These are phyloP conservation scores for Cryptotis parvus DNA, from an alignment of 2,113 vertebrate genomes.

Conservation along the genomic window DNA sequence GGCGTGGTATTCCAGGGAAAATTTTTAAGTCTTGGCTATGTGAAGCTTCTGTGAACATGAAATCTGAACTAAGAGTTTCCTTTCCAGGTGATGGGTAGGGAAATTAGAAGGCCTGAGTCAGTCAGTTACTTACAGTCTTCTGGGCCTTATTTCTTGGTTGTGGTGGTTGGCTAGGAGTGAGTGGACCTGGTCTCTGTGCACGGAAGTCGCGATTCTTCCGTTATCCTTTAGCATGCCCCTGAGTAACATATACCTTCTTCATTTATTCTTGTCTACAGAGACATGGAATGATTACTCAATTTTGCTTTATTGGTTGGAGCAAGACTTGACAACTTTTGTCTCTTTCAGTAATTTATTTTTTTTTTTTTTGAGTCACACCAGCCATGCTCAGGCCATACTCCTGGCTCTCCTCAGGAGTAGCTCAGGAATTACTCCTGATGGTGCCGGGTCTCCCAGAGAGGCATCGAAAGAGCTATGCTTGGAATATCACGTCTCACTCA, in stretches of 20 bases:
- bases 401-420: no score
- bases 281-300: not conserved
- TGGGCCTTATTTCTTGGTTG: slow-evolving; percentile 5
- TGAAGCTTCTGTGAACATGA: not conserved
- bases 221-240: not conserved
- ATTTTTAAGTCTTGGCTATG: not conserved
- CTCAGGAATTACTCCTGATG: no score
- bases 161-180: not conserved
- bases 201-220: slow-evolving; percentile 12
- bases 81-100: not conserved
- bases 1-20: no score
- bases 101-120: not conserved
- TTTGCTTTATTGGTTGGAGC: not conserved
- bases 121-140: not conserved
- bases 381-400: no score
- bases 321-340: not conserved
- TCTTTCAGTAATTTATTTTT: no score
- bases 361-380: no score
- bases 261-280: slow-evolving; percentile 4
- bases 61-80: not conserved
- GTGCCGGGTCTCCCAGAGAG: no score
- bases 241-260: slow-evolving; percentile 1
- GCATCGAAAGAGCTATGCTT: no score
- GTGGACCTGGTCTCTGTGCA: not conserved
- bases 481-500: no score